phyloP scores from a whole-genome alignment of 1,140 invertebrate species.

The Saccostrea echinata region DNA sequence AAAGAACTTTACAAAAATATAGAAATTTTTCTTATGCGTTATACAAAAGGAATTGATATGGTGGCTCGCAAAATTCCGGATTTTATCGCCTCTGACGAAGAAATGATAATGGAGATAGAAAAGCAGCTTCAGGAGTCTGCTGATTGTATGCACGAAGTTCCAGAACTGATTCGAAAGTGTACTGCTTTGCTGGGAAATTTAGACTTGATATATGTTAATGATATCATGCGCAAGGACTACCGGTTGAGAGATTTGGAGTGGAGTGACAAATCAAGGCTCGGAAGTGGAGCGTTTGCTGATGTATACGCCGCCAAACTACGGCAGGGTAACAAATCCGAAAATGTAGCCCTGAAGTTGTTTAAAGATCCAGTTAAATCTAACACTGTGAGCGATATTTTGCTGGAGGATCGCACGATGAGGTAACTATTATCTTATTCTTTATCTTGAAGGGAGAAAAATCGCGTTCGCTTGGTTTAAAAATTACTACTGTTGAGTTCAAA shows the following conservation, averaged over 20 bases:
- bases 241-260: slow-evolving; percentile 62
- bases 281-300: slow-evolving; percentile 72
- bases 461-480: neutral
- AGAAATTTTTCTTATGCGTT: slow-evolving; percentile 66
- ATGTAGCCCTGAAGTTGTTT: slow-evolving; percentile 67
- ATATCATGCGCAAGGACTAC: slow-evolving; percentile 70
- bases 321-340: neutral
- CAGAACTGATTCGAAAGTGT: slow-evolving; percentile 56
- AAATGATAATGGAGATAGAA: slow-evolving; percentile 62
- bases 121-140: slow-evolving; percentile 61
- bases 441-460: neutral
- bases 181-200: slow-evolving; percentile 64
- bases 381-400: slow-evolving; percentile 65
- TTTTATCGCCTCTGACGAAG: slow-evolving; percentile 68
- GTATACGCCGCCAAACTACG: slow-evolving; percentile 57
- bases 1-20: slow-evolving; percentile 58
- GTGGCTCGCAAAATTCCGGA: slow-evolving; percentile 68
- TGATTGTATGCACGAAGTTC: slow-evolving; percentile 58
- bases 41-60: slow-evolving; percentile 64
- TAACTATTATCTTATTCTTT: slow-evolving; percentile 38
- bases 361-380: slow-evolving; percentile 53
- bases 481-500: too few species aligned
- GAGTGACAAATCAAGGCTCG: slow-evolving; percentile 58
- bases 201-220: slow-evolving; percentile 70
- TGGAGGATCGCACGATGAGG: slow-evolving; percentile 72